Evolutionary conservation across 2,888 invertebrate species (phyloP).

Genomic region (Cheilosia vernalis): DNA sequence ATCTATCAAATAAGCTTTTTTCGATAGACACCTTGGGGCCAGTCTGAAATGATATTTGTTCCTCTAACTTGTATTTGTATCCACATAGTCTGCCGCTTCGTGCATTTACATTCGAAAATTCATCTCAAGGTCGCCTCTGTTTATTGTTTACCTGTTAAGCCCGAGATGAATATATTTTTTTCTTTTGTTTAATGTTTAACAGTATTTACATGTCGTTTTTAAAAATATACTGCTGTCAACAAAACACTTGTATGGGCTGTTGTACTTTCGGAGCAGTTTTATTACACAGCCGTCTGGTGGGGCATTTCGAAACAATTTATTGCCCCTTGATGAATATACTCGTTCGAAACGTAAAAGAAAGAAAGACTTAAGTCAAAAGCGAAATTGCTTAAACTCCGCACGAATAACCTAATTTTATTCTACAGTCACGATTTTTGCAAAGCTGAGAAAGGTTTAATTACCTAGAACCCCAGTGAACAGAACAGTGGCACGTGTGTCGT

Average conservation of each 20-base stretch:
- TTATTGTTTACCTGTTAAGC: neutral
- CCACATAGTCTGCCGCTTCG: neutral
- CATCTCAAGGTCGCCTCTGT: constrained; percentile 7
- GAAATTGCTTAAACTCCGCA: neutral
- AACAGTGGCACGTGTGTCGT: constrained; percentile 13
- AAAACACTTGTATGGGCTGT: neutral
- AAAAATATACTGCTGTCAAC: constrained; percentile 10
- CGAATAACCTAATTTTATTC: constrained; percentile 18
- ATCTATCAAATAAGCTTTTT: too few species aligned
- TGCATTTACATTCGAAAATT: constrained; percentile 10
- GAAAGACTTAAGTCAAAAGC: too few species aligned
- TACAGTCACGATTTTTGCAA: constrained; percentile 22
- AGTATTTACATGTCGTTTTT: neutral
- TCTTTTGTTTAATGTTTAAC: neutral
- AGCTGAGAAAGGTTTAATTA: neutral
- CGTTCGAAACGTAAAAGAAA: neutral
- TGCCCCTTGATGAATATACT: constrained; percentile 1
- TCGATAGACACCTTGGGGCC: constrained; percentile 5
- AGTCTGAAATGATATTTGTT: too few species aligned
- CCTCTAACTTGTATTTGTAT: too few species aligned
- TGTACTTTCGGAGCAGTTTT: too few species aligned
- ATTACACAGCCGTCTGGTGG: neutral
- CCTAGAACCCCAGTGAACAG: neutral
- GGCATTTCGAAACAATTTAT: constrained; percentile 4
- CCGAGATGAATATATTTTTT: neutral